Evolutionary conservation across 2,888 invertebrate species (phyloP), one percentile per base, ranked within the genome.

Genomic region (Drosophila koepferae): DNA sequence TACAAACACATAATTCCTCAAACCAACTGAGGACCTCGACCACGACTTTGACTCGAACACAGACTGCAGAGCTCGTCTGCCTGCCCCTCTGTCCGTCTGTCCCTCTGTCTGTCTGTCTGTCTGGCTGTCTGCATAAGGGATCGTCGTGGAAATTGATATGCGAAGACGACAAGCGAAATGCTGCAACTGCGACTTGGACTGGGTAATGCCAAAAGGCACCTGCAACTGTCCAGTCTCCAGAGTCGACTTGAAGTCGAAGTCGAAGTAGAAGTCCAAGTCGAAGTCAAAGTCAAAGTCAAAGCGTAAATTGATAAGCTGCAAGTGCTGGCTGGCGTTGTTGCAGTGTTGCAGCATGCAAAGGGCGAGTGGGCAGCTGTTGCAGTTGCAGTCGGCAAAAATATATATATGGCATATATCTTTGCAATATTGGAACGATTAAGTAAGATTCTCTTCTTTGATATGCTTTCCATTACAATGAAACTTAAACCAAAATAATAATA

Each of bases 291-390:
- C 67, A 67, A 77, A 46, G 46, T 28, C 46, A 23, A 77, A 80
- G 88, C 81, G 86, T 77, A 89, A 89, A 86, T 89, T 86, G 86
- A 86, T 86, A 86, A 89, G 86, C 88, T 89, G 86, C 77, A 63
- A 71, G 71, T 44, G 62, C 53, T 44, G 28, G 59, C 48, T 31
- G 34, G 20, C 23, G 10, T n/a, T 23, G 55, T 18, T 58, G 44
- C 44, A 46, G 36, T 7, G 23, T n/a, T n/a, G 44, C 58, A 23
- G 59, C 38, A 28, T 41, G 46, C 51, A 14, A 51, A 12, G 34
- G 51, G n/a, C 16, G 41, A 36, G 9, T 12, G 48, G 36, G 31
- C 40, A 49, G 63, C 41, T 43, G 66, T 36, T 60, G 64, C 56
- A 31, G 51, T 28, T 48, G 28, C 43, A 18, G 65, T 40, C 46